phyloP scores from a whole-genome alignment of 1,140 invertebrate genomes.

The Protaetia brevitarsis region DNA sequence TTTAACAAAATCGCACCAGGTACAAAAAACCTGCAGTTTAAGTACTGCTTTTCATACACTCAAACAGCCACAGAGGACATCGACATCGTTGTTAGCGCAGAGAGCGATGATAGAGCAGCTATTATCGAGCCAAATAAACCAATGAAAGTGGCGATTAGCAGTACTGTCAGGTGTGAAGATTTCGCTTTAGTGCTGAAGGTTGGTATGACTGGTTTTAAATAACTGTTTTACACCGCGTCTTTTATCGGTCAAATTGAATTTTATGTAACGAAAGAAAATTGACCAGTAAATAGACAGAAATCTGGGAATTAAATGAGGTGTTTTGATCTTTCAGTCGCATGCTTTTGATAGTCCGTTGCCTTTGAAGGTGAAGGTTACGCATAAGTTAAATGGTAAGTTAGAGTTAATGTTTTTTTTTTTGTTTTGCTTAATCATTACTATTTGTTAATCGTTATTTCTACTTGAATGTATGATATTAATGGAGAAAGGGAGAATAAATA shows the following conservation, averaged over 20 bases:
- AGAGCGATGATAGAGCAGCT: background rate
- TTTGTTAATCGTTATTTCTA: too few relatives aligned
- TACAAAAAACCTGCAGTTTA: background rate
- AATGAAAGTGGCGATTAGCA: background rate
- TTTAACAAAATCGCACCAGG: background rate
- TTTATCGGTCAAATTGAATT: too few relatives aligned
- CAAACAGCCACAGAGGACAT: background rate
- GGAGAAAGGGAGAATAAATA: too few relatives aligned
- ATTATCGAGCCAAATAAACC: background rate
- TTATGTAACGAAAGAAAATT: too few relatives aligned
- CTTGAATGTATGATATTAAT: too few relatives aligned
- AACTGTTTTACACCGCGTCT: too few relatives aligned
- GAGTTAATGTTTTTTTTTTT: too few relatives aligned
- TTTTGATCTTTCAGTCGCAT: background rate
- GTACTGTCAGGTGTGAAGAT: background rate
- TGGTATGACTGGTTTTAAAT: too few relatives aligned
- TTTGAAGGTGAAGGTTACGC: background rate
- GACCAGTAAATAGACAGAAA: background rate
- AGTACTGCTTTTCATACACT: background rate
- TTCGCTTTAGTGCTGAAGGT: background rate
- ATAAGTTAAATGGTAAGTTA: background rate
- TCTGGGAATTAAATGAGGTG: background rate
- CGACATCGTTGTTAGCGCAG: background rate
- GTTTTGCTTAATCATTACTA: too few relatives aligned
- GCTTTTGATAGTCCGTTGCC: background rate